Base-by-base conservation (phyloP, 2,888 invertebrate species). In the Amorpha juglandis region DNA sequence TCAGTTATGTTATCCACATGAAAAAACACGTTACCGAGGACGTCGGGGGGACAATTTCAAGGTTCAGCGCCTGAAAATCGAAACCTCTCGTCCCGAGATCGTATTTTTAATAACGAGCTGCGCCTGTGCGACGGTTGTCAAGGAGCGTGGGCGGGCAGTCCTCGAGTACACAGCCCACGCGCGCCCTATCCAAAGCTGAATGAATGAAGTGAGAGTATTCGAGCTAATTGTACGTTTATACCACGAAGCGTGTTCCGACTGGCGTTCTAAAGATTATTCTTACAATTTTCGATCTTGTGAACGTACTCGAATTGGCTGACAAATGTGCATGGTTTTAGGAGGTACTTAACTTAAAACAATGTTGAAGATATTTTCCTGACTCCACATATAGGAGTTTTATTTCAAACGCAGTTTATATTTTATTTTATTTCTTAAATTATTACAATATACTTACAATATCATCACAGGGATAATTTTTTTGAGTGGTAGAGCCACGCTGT, bases 41-140 rank as follows among this genome's bases (percentile, higher is more conserved):
- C 21, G 9, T 58, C 42, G 42, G 42, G 38, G 58, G 19, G 19
- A 38, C 42, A 58, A 42, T 58, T 58, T 58, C 58, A 58, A 42
- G 58, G 42, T 16, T 55, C 38, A 35, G 11, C 35, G 55, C 8
- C 14, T 35, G 16, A 35, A 35, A 16, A 42, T 58, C 42, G 58
- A 42, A 12, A 19, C 11, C 38, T 38, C 38, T 42, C 50, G 19
- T 19, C 16, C 8, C 45, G 14, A 9, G 1, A 3, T 8, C 3
- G 50, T 19, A 19, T 50, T 27, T 27, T 27, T 48, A n/a, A 0
- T n/a, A 16, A 48, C n/a, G 2, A 1, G 42, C 6, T 48, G 50
- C 19, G 50, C 50, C 50, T 50, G 50, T 50, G 50, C 50, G 48
- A 16, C 16, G 19, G 50, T 19, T 19, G 19, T 50, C 11, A 50